Percentiles rank a stretch among this genome's conserved stretches.
Conservation (phyloP, 2,113 vertebrate genomes). For the Gymnogyps californianus region DNA sequence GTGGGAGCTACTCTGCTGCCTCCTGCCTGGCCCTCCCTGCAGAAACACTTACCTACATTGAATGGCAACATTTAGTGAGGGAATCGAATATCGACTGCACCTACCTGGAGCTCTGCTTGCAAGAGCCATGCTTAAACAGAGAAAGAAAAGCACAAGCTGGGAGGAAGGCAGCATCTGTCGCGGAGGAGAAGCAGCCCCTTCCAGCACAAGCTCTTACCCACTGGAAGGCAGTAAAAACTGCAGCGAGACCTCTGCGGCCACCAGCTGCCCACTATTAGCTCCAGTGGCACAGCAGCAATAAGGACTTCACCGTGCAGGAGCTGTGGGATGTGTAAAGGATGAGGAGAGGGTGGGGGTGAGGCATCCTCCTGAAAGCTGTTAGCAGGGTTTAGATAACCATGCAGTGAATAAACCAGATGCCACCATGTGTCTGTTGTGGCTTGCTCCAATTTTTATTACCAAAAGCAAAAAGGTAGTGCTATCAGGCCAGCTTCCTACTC, state of each 20-base stretch:
- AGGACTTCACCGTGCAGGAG: not conserved
- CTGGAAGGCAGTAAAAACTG: not conserved
- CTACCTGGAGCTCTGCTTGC: not conserved
- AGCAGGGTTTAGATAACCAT: not conserved
- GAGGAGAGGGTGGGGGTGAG: not conserved
- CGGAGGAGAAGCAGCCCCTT: not conserved
- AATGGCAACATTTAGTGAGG: not conserved
- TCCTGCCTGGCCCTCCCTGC: not conserved
- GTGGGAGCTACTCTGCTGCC: not conserved
- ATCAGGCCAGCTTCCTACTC: not conserved
- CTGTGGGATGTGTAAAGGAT: not conserved
- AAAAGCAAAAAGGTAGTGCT: not conserved
- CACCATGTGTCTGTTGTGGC: not conserved
- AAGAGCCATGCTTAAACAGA: not conserved
- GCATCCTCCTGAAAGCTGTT: not conserved
- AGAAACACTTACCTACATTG: not conserved
- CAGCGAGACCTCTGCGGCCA: rapidly evolving
- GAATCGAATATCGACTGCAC: not conserved
- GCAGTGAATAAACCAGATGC: not conserved
- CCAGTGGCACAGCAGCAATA: not conserved
- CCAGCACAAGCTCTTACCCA: not conserved
- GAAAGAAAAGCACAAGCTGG: not conserved
- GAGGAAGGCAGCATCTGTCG: not conserved
- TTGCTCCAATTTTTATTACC: not conserved
- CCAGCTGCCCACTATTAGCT: not conserved